Conservation (phyloP, 1,140 invertebrate species). For the Aleiodes sp. region DNA sequence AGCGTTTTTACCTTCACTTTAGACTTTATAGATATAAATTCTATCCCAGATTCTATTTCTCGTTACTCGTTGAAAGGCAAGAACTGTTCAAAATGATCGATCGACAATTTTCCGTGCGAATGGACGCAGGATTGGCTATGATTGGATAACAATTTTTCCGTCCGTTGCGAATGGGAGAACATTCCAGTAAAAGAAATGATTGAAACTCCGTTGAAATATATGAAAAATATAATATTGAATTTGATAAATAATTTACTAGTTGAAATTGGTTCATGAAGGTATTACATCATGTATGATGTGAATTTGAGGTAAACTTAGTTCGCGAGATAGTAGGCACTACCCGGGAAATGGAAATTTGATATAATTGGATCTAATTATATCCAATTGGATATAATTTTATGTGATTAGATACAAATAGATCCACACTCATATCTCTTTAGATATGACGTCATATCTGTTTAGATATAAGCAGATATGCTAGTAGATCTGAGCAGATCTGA, state of each 20-base stretch:
- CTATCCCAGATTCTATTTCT: neutral
- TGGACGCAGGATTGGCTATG: neutral
- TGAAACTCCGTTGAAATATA: neutral
- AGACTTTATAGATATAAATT: neutral
- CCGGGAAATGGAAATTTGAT: too few species aligned
- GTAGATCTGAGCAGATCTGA: too few species aligned
- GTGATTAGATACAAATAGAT: too few species aligned
- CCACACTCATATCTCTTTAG: too few species aligned
- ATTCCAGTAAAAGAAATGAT: neutral
- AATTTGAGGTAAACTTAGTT: too few species aligned
- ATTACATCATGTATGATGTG: too few species aligned
- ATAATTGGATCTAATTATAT: too few species aligned
- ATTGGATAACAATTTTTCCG: constrained; percentile 8
- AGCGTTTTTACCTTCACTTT: neutral
- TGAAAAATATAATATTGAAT: neutral
- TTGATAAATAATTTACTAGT: neutral
- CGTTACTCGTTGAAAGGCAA: neutral
- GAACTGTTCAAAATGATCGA: neutral
- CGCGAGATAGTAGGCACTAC: too few species aligned
- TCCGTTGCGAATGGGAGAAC: neutral
- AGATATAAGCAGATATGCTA: too few species aligned
- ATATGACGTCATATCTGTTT: too few species aligned
- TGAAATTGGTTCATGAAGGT: too few species aligned
- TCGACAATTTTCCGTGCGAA: constrained; percentile 9
- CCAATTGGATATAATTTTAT: too few species aligned